Evolutionary conservation across 2,888 invertebrate species (phyloP).

Genomic region (Caprella mutica): DNA sequence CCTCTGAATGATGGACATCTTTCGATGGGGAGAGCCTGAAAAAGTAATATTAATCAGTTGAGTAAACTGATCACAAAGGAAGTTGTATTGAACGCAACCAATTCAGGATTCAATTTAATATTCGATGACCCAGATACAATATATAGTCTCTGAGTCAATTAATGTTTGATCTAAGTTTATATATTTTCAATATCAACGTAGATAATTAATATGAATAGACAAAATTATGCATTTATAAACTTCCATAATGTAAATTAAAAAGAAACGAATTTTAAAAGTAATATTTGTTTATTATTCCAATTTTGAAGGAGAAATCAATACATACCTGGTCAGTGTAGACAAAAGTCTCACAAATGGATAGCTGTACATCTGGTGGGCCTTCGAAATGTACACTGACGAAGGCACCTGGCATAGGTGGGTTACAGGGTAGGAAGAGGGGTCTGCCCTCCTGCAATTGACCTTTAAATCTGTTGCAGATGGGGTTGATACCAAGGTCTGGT

Average conservation of each 20-base stretch:
- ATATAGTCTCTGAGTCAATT: too few species aligned
- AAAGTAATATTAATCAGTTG: background rate
- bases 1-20: slow-evolving; percentile 84
- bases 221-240: background rate
- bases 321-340: slow-evolving; percentile 73
- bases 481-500: slow-evolving; percentile 80
- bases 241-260: background rate
- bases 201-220: background rate
- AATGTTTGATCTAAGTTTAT: too few species aligned
- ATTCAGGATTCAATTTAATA: too few species aligned
- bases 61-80: background rate
- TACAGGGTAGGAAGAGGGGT: slow-evolving; percentile 80
- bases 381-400: slow-evolving; percentile 86
- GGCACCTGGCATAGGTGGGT: slow-evolving; percentile 88
- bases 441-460: slow-evolving; percentile 65
- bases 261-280: background rate
- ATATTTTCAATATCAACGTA: background rate
- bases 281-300: background rate
- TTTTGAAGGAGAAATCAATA: background rate
- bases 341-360: slow-evolving; percentile 85
- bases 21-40: slow-evolving; percentile 72
- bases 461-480: slow-evolving; percentile 79
- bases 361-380: slow-evolving; percentile 56
- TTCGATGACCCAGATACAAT: too few species aligned
- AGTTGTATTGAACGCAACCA: background rate